Conservation (phyloP, 1,140 invertebrate genomes). For the Drosophila teissieri region DNA sequence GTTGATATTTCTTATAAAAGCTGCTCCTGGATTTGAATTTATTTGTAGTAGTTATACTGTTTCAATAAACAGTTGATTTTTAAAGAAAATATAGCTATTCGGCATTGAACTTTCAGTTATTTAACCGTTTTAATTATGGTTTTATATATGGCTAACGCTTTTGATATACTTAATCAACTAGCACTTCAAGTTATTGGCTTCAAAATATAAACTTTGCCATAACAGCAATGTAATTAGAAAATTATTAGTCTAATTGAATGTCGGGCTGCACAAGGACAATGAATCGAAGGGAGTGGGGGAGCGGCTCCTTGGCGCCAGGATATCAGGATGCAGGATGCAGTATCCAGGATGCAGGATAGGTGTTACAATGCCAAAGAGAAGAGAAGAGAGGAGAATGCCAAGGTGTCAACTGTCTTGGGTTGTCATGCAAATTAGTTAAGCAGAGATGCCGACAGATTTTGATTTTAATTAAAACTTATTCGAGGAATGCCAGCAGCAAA, state of each 20-base stretch:
- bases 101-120: neutral
- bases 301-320: neutral
- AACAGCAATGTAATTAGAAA: neutral
- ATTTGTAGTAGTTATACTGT: too few relatives aligned
- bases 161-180: too few relatives aligned
- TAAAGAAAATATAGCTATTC: neutral
- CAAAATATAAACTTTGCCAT: neutral
- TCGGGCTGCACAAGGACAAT: neutral
- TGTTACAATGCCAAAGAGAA: neutral
- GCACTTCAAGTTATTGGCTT: too few relatives aligned
- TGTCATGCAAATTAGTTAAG: conserved; percentile 39
- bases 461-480: conserved; percentile 65
- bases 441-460: conserved; percentile 38
- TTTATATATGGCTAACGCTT: too few relatives aligned
- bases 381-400: neutral
- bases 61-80: neutral
- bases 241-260: neutral
- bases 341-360: neutral
- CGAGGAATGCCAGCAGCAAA: conserved; percentile 7
- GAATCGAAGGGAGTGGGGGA: neutral
- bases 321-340: neutral
- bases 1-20: neutral
- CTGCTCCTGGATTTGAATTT: too few relatives aligned
- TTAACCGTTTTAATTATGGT: too few relatives aligned
- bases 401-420: conserved; percentile 37